Percentiles rank a stretch among this genome's conserved stretches.
phyloP scores from a whole-genome alignment of 2,888 invertebrate species.

The Apoderus coryli region DNA sequence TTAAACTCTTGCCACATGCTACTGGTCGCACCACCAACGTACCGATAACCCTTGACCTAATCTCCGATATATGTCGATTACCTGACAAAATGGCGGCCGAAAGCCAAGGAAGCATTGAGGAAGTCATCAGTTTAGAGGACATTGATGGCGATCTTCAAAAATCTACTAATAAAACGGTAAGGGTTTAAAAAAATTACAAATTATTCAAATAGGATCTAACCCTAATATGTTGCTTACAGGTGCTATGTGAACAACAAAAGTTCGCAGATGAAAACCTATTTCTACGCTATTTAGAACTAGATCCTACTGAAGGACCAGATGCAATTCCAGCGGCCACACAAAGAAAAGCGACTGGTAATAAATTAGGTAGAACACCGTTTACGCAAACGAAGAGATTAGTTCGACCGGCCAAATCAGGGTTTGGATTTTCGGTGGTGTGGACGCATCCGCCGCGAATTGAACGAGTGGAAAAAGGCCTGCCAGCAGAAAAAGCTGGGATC shows the following conservation, averaged over 20 bases:
- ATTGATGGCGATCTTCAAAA: slow-evolving; percentile 25
- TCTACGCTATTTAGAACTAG: slow-evolving; percentile 59
- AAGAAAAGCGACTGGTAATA: slow-evolving; percentile 33
- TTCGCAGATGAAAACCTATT: slow-evolving; percentile 63
- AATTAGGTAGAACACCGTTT: slow-evolving; percentile 56
- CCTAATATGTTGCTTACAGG: no score
- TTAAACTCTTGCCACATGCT: slow-evolving; percentile 56
- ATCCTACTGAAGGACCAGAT: slow-evolving; percentile 55
- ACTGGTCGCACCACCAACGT: slow-evolving; percentile 38
- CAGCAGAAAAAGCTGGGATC: slow-evolving; percentile 72
- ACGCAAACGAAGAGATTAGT: slow-evolving; percentile 55
- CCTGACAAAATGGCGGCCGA: slow-evolving; percentile 22
- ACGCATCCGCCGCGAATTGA: slow-evolving; percentile 78
- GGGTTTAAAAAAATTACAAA: no score
- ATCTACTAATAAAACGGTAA: no score
- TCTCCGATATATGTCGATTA: slow-evolving; percentile 13
- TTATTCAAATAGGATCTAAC: no score
- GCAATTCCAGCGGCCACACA: slow-evolving; percentile 39
- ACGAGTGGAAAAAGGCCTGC: slow-evolving; percentile 64
- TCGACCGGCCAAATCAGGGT: slow-evolving; percentile 39
- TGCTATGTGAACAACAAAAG: slow-evolving; percentile 36
- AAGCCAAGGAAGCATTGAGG: slow-evolving; percentile 35
- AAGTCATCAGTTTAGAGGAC: slow-evolving; percentile 28
- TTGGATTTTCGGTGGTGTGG: slow-evolving; percentile 81
- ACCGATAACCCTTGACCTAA: slow-evolving; percentile 22